Evolutionary conservation across 2,113 vertebrate genomes (phyloP).

Genomic region (Chaetura pelagica): DNA sequence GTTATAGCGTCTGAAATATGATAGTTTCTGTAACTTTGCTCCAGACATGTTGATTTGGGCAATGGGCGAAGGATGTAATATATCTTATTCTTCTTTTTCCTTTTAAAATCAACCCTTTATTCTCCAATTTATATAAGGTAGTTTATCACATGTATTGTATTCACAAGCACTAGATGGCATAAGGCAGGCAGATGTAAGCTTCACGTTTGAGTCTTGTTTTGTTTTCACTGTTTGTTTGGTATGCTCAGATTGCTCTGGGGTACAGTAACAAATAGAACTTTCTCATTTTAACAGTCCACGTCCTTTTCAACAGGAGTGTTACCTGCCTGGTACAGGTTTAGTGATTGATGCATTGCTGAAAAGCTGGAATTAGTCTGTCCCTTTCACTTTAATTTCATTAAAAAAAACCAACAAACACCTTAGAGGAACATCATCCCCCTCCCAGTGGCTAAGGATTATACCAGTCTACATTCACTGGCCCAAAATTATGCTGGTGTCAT

Average conservation of each 20-base stretch:
- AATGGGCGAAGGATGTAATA: not conserved
- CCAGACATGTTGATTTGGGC: not conserved
- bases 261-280: not conserved
- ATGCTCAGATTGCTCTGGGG: not conserved
- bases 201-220: not conserved
- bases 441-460: rapidly evolving
- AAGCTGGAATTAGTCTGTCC: not conserved
- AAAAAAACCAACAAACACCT: not conserved
- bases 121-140: not conserved
- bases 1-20: not conserved
- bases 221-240: not conserved
- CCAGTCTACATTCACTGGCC: not conserved
- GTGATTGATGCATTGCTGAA: not conserved
- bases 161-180: not conserved
- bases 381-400: not conserved
- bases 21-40: not conserved
- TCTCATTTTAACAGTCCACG: not conserved
- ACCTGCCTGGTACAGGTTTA: not conserved
- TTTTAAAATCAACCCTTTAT: not conserved
- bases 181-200: not conserved
- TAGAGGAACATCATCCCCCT: not conserved
- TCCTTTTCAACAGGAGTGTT: not conserved
- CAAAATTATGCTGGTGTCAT: not conserved
- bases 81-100: not conserved
- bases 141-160: not conserved